A percentile compares a stretch with the other conserved stretches of the same genome.
phyloP scores from a whole-genome alignment of 2,888 invertebrate species.

The Aelia acuminata region DNA sequence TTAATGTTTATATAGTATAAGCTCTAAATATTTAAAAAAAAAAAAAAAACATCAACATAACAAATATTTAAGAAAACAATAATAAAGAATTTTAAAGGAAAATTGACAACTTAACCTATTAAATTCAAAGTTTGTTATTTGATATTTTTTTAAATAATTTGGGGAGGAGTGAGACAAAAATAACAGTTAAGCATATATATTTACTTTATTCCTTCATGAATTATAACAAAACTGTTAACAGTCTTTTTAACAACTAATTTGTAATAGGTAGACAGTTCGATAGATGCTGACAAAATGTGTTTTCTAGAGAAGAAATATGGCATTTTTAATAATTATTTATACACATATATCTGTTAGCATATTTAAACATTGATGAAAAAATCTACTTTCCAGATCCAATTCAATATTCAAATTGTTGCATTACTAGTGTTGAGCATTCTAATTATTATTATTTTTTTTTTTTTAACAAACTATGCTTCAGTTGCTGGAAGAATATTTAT shows the following conservation, averaged over 20 bases:
- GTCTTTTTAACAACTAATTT: conserved; percentile 67
- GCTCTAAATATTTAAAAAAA: too few relatives aligned
- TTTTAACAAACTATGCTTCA: not conserved
- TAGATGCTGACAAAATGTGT: conserved; percentile 64
- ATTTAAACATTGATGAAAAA: conserved; percentile 7
- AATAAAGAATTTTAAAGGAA: too few relatives aligned
- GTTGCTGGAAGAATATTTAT: conserved; percentile 35
- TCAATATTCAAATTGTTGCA: not conserved
- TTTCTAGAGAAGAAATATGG: conserved; percentile 8
- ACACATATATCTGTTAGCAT: not conserved
- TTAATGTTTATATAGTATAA: too few relatives aligned
- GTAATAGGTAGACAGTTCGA: conserved; percentile 66
- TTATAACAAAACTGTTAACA: conserved; percentile 67
- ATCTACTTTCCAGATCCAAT: not conserved
- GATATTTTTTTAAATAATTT: not conserved
- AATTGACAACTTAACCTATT: too few relatives aligned
- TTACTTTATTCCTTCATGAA: conserved; percentile 66
- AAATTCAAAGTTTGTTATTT: not conserved
- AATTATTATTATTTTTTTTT: not conserved
- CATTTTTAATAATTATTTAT: not conserved
- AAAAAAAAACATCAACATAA: too few relatives aligned
- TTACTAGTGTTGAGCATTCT: conserved; percentile 10
- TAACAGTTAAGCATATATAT: conserved; percentile 53
- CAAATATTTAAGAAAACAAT: too few relatives aligned
- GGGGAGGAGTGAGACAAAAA: not conserved